Percentiles rank a stretch among this genome's conserved stretches.
Evolutionary conservation across 2,888 invertebrate genomes (phyloP).

Genomic region (Hoplodrina ambigua): DNA sequence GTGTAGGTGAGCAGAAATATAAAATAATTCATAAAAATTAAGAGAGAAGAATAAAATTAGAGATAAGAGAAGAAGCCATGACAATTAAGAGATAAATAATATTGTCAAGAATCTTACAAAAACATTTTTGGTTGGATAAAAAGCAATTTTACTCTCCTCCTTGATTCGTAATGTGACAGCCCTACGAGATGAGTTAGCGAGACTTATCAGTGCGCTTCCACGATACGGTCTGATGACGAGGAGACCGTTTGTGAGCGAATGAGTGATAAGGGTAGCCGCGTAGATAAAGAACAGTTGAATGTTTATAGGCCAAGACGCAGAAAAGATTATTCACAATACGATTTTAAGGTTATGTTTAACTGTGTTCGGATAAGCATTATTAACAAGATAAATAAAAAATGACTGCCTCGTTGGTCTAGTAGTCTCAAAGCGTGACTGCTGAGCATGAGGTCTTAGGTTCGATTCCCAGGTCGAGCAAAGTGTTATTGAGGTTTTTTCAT

Average conservation of each 20-base stretch:
- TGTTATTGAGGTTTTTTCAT: too few relatives aligned
- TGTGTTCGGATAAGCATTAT: too few relatives aligned
- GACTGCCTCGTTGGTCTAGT: too few relatives aligned
- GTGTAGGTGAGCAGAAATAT: too few relatives aligned
- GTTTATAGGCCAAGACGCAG: slow-evolving; percentile 16
- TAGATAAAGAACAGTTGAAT: slow-evolving; percentile 39
- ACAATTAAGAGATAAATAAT: too few relatives aligned
- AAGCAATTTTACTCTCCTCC: background rate
- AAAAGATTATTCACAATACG: slow-evolving; percentile 6
- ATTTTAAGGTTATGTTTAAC: background rate
- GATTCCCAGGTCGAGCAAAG: too few relatives aligned
- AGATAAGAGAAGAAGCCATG: too few relatives aligned
- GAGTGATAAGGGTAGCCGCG: slow-evolving; percentile 61
- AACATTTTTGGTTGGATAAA: background rate
- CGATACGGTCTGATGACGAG: slow-evolving; percentile 54
- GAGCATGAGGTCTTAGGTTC: too few relatives aligned
- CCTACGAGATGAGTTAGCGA: slow-evolving; percentile 37
- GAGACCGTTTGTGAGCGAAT: slow-evolving; percentile 46
- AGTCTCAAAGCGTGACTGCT: too few relatives aligned
- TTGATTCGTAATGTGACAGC: slow-evolving; percentile 15
- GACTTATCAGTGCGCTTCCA: slow-evolving; percentile 55
- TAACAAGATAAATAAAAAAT: too few relatives aligned
- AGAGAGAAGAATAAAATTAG: too few relatives aligned
- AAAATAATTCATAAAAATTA: too few relatives aligned
- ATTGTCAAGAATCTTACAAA: background rate